Evolutionary conservation across 1,140 invertebrate species (phyloP).

Genomic region (Calliopsis andreniformis): DNA sequence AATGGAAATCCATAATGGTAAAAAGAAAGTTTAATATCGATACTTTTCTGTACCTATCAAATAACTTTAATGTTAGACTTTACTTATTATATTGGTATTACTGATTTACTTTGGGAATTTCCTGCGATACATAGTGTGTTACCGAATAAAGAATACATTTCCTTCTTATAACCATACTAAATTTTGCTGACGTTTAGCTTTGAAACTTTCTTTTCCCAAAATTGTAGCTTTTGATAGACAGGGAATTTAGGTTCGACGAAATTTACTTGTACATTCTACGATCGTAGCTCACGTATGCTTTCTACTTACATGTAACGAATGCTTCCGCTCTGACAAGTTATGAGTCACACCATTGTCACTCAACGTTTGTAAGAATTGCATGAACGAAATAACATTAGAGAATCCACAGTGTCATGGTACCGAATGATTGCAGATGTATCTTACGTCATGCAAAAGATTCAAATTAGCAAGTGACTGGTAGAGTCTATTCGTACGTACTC

Average conservation of each 20-base stretch:
- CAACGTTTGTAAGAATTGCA: conserved; percentile 12
- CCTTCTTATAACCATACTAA: no score
- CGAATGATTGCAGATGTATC: neutral
- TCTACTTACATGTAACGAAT: conserved; percentile 31
- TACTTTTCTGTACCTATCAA: no score
- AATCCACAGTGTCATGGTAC: neutral
- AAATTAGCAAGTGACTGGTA: neutral
- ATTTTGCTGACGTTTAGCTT: no score
- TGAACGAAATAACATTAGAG: conserved; percentile 11
- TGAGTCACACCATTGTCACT: conserved; percentile 39
- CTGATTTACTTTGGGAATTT: no score
- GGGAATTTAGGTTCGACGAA: conserved; percentile 4
- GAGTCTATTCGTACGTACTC: neutral
- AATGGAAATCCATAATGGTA: no score
- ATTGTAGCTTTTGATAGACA: neutral
- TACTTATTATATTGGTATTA: no score
- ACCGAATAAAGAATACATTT: no score
- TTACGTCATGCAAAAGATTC: neutral
- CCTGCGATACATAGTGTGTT: no score
- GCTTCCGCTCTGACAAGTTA: conserved; percentile 22
- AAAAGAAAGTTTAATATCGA: no score
- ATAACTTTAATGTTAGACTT: no score
- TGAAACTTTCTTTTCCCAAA: no score
- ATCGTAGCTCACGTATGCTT: conserved; percentile 28
- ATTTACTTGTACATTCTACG: conserved; percentile 23